Evolutionary conservation across 2,888 invertebrate species (phyloP).

Genomic region (Drosophila ustulata): DNA sequence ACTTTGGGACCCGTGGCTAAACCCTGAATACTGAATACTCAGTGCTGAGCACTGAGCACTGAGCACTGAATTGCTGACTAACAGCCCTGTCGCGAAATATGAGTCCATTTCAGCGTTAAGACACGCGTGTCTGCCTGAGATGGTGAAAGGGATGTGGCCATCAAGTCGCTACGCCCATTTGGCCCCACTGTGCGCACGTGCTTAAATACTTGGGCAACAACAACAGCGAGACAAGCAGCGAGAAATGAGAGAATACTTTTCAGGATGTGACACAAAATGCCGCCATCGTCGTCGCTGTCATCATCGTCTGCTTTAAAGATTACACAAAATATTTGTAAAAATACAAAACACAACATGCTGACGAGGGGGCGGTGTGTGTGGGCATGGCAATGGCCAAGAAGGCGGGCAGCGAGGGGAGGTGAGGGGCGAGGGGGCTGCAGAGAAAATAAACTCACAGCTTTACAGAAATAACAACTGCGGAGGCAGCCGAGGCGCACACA

Average conservation of each 20-base stretch:
- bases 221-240: constrained; percentile 17
- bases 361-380: constrained; percentile 3
- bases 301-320: constrained; percentile 82
- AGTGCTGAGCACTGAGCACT: constrained; percentile 31
- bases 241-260: constrained; percentile 57
- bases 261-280: constrained; percentile 82
- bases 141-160: constrained; percentile 50
- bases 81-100: constrained; percentile 80
- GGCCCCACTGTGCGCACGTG: constrained; percentile 76
- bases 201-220: constrained; percentile 72
- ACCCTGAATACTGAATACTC: constrained; percentile 37
- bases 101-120: constrained; percentile 77
- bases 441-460: constrained; percentile 75
- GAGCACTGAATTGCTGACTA: constrained; percentile 75
- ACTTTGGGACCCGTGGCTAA: constrained; percentile 63
- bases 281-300: constrained; percentile 81
- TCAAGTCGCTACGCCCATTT: constrained; percentile 11
- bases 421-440: constrained; percentile 2
- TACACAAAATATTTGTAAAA: constrained; percentile 80
- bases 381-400: neutral
- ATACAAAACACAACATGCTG: constrained; percentile 71
- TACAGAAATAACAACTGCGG: constrained; percentile 79
- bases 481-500: constrained; percentile 60
- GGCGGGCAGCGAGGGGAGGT: too few species aligned
- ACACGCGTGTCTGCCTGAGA: constrained; percentile 11